Conservation (phyloP, 2,888 invertebrate genomes). For the Sympetrum striolatum region DNA sequence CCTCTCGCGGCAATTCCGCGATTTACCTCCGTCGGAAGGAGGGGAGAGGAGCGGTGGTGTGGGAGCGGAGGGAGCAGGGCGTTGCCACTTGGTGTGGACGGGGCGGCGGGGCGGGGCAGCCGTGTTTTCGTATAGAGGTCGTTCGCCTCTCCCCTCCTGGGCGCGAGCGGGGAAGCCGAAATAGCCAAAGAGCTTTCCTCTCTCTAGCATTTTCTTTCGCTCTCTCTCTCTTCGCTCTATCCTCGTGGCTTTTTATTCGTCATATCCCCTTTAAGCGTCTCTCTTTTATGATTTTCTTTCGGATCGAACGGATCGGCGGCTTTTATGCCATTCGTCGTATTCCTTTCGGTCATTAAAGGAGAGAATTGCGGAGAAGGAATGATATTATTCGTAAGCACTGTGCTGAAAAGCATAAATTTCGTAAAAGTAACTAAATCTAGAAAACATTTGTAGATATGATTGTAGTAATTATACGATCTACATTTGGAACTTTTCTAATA, state of each 20-base stretch:
- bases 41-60: not conserved
- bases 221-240: not conserved
- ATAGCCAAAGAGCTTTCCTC: slow-evolving; percentile 21
- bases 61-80: slow-evolving; percentile 39
- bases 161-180: slow-evolving; percentile 7
- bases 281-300: not conserved
- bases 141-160: slow-evolving; percentile 12
- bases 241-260: not conserved
- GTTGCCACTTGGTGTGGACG: slow-evolving; percentile 30
- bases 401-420: no score
- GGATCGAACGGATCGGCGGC: not conserved
- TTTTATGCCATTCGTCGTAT: not conserved
- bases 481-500: no score
- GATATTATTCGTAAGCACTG: no score
- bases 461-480: no score
- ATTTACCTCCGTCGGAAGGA: not conserved
- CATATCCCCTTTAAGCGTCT: not conserved
- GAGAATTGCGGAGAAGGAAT: no score
- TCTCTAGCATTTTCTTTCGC: slow-evolving; percentile 2
- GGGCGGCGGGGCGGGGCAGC: slow-evolving; percentile 25
- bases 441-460: no score
- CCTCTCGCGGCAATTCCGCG: not conserved
- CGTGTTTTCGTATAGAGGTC: slow-evolving; percentile 44
- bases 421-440: no score
- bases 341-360: no score